These are phyloP conservation scores for Blastomussa wellsi DNA, from an alignment of 92 coral and sea anemone genomes.

Conservation along the genomic window DNA sequence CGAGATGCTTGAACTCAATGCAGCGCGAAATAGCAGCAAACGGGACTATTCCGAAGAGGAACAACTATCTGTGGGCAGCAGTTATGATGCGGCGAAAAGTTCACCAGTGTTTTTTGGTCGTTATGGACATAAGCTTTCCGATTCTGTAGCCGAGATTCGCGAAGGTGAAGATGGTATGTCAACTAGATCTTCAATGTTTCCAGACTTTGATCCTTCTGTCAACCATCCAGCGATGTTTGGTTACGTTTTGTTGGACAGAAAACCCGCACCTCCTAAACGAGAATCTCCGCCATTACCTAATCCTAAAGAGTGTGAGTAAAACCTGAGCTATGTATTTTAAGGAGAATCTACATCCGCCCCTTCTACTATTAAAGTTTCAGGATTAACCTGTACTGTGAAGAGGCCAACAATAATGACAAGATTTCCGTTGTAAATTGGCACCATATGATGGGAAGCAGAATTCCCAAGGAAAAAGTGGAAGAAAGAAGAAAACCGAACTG, in stretches of 20 bases:
- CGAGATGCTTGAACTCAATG: conserved; percentile 84
- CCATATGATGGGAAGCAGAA: too few species aligned
- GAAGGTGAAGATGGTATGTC: conserved; percentile 70
- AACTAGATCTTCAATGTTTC: conserved; percentile 70
- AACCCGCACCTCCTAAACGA: conserved; percentile 69
- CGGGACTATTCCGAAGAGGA: conserved; percentile 65
- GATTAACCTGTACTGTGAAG: too few species aligned
- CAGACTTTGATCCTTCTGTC: conserved; percentile 83
- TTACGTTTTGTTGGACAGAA: conserved; percentile 83
- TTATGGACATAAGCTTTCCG: conserved; percentile 82
- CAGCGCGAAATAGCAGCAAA: conserved; percentile 58
- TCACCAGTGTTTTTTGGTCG: conserved; percentile 96
- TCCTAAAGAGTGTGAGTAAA: conserved; percentile 80
- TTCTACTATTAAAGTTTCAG: neutral
- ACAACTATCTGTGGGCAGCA: conserved; percentile 43
- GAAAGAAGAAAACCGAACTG: too few species aligned
- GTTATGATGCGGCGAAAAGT: conserved; percentile 79
- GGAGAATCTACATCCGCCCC: too few species aligned
- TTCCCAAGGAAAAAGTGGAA: too few species aligned
- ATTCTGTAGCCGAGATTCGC: conserved; percentile 53
- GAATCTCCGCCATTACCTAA: conserved; percentile 74
- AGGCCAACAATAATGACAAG: too few species aligned
- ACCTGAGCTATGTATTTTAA: neutral
- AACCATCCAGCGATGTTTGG: conserved; percentile 92
- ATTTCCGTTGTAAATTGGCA: too few species aligned